Percentiles rank a stretch among this genome's conserved stretches.
Conservation (phyloP, 2,888 invertebrate genomes). For the Craniophora ligustri region DNA sequence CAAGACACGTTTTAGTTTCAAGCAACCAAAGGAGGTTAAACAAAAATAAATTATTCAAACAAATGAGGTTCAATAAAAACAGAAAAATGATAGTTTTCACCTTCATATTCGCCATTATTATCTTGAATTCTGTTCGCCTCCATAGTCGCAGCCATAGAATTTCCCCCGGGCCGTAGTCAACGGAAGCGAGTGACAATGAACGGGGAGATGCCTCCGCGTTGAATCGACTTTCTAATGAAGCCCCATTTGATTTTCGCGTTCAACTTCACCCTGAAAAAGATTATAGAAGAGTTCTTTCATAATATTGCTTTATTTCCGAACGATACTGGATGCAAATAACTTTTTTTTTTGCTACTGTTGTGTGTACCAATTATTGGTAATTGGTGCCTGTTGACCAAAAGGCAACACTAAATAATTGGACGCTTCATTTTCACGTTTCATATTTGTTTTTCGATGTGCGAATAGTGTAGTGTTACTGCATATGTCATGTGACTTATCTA, state of each 20-base stretch:
- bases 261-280: conserved; percentile 25
- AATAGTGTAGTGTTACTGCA: background rate
- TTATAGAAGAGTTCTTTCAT: conserved; percentile 11
- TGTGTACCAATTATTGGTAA: conserved; percentile 10
- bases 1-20: too few relatives aligned
- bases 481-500: too few relatives aligned
- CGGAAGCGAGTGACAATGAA: conserved; percentile 56
- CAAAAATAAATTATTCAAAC: background rate
- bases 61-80: conserved; percentile 13
- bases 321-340: background rate
- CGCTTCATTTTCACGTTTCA: background rate
- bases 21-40: too few relatives aligned
- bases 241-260: conserved; percentile 50
- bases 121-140: conserved; percentile 27
- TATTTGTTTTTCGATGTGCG: conserved; percentile 1
- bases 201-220: conserved; percentile 28
- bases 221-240: conserved; percentile 54
- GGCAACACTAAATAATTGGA: background rate
- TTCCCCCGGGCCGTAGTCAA: conserved; percentile 34
- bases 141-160: conserved; percentile 32
- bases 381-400: conserved; percentile 4
- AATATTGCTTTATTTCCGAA: conserved; percentile 16
- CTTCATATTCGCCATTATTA: conserved; percentile 29
- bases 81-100: conserved; percentile 19
- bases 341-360: background rate